phyloP scores from a whole-genome alignment of 2,113 vertebrate species.

The Heliornis fulica region DNA sequence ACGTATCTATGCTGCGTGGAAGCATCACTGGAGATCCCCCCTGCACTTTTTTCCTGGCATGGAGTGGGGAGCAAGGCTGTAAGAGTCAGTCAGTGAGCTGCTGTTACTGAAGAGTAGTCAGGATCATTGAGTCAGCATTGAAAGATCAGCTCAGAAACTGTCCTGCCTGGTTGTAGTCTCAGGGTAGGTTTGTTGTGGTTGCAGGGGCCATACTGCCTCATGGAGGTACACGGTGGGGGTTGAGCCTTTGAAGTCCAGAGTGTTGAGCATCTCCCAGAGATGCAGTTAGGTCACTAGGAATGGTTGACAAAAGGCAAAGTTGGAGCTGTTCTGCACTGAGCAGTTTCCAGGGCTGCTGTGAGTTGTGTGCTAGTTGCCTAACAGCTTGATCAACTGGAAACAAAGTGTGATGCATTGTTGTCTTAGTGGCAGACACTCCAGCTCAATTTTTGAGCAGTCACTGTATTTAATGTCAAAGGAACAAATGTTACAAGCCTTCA shows the following conservation, averaged over 20 bases:
- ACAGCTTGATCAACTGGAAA: not conserved
- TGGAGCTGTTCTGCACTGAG: not conserved
- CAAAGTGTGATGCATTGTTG: not conserved
- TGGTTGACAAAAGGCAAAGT: not conserved
- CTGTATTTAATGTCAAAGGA: not conserved
- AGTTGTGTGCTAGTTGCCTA: not conserved
- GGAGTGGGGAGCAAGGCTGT: rapidly evolving
- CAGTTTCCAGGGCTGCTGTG: not conserved
- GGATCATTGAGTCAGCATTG: not conserved
- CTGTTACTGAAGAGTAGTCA: not conserved
- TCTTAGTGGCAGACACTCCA: not conserved
- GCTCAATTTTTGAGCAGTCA: not conserved
- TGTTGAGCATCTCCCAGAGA: not conserved
- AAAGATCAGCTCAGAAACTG: not conserved
- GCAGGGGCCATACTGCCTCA: not conserved
- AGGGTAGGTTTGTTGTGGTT: rapidly evolving
- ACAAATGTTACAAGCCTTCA: not conserved
- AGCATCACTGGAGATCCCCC: not conserved
- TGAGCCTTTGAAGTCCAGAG: not conserved
- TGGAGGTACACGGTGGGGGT: not conserved
- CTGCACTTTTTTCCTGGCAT: not conserved
- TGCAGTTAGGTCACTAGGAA: not conserved
- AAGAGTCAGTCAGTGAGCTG: not conserved
- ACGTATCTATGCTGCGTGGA: not conserved
- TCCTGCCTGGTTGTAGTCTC: not conserved